Conservation (phyloP, 2,888 invertebrate genomes). For the Syritta pipiens region DNA sequence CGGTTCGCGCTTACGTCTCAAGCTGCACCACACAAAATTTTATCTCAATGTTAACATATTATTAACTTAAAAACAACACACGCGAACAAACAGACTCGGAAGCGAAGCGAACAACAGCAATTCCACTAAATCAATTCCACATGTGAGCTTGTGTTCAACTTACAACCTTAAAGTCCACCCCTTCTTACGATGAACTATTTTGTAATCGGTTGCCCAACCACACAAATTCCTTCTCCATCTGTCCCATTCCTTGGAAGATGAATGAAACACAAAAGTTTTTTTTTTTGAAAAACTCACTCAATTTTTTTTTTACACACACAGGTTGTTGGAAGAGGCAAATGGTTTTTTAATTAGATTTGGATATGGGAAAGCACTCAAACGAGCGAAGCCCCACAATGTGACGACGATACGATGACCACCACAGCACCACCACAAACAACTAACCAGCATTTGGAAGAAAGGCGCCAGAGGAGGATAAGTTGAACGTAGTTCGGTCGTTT, state of each 20-base stretch:
- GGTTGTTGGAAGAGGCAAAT: conserved; percentile 20
- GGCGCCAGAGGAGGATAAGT: conserved; percentile 52
- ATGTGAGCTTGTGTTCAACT: conserved; percentile 45
- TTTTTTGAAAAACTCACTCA: conserved; percentile 54
- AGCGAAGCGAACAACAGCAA: conserved; percentile 61
- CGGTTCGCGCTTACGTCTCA: not conserved
- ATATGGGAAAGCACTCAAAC: conserved; percentile 52
- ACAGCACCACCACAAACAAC: too few species aligned
- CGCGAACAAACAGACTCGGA: conserved; percentile 44
- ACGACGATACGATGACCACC: conserved; percentile 42
- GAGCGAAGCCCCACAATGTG: conserved; percentile 57
- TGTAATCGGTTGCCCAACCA: conserved; percentile 45
- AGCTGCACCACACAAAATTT: conserved; percentile 12
- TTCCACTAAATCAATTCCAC: conserved; percentile 64
- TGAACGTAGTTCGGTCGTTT: conserved; percentile 21
- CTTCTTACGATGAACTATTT: conserved; percentile 40
- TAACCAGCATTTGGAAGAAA: too few species aligned
- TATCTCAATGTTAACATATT: conserved; percentile 59
- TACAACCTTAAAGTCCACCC: conserved; percentile 11
- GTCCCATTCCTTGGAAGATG: conserved; percentile 44
- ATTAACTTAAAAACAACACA: conserved; percentile 46
- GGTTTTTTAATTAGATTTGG: conserved; percentile 76
- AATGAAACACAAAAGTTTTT: conserved; percentile 53
- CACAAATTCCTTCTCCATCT: conserved; percentile 2
- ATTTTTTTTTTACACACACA: not conserved